Conservation (phyloP, 1,140 invertebrate species). For the Neodiprion fabricii region DNA sequence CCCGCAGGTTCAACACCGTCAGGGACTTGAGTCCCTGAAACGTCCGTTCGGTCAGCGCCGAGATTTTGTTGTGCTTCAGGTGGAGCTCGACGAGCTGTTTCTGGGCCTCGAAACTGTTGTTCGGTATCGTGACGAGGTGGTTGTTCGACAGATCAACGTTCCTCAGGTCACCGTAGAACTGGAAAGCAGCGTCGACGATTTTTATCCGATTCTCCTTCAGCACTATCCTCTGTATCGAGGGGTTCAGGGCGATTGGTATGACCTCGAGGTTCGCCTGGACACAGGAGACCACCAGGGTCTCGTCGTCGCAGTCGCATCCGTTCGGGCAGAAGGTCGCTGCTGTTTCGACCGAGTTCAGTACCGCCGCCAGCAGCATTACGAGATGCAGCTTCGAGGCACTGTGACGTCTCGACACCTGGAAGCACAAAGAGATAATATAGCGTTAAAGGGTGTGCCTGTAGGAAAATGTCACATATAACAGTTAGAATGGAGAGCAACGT, state of each 20-base stretch:
- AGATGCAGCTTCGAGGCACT: constrained; percentile 47
- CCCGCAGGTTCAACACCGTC: constrained; percentile 79
- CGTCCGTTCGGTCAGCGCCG: constrained; percentile 76
- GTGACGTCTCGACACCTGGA: constrained; percentile 43
- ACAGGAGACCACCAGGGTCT: constrained; percentile 86
- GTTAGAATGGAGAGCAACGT: too few species aligned
- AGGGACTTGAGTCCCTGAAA: constrained; percentile 80
- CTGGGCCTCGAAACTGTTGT: constrained; percentile 79
- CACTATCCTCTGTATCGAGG: constrained; percentile 82
- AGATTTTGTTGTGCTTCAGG: constrained; percentile 85
- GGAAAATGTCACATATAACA: too few species aligned
- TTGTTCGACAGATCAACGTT: constrained; percentile 86
- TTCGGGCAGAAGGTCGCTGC: constrained; percentile 71
- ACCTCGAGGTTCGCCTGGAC: constrained; percentile 85
- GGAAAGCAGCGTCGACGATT: constrained; percentile 81
- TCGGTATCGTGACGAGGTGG: constrained; percentile 79
- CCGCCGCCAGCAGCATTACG: constrained; percentile 43
- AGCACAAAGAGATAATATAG: constrained; percentile 39
- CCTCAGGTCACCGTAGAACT: constrained; percentile 84
- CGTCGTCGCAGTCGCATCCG: constrained; percentile 86
- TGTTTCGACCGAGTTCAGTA: constrained; percentile 45
- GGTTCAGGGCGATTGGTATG: constrained; percentile 89
- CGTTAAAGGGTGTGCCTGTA: neutral
- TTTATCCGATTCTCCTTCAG: constrained; percentile 87
- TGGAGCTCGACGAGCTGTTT: constrained; percentile 82